Percentiles rank a stretch among this genome's conserved stretches.
phyloP scores from a whole-genome alignment of 2,888 invertebrate species.

The Adineta ricciae region DNA sequence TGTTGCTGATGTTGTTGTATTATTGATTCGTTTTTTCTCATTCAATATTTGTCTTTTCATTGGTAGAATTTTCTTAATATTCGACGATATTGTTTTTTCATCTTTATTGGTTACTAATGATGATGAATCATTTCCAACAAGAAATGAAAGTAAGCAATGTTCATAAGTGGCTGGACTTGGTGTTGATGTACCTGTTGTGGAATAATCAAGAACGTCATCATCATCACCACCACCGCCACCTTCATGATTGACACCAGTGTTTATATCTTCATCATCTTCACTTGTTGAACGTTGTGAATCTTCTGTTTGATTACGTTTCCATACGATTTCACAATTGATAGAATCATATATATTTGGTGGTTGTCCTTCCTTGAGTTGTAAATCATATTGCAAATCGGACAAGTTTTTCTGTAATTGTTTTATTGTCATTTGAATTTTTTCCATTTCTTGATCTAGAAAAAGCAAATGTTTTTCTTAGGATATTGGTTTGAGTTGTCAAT shows the following conservation, averaged over 20 bases:
- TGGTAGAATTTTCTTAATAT: not conserved
- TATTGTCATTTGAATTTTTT: not conserved
- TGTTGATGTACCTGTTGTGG: not conserved
- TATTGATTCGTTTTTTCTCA: not conserved
- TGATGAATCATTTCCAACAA: not conserved
- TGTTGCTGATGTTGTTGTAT: not conserved
- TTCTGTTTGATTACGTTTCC: not conserved
- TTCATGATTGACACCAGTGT: too few relatives aligned
- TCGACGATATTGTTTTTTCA: not conserved
- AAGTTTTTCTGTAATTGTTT: not conserved
- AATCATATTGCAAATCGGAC: not conserved
- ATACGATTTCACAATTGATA: not conserved
- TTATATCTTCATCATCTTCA: too few relatives aligned
- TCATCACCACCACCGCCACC: not conserved
- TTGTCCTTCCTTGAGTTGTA: not conserved
- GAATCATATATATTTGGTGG: conserved; percentile 6
- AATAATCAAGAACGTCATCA: not conserved
- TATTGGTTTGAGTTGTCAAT: not conserved
- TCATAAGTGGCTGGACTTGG: not conserved
- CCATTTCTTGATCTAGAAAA: not conserved
- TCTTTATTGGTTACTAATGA: not conserved
- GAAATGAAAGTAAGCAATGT: conserved; percentile 8
- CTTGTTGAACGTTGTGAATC: not conserved
- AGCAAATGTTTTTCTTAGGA: not conserved
- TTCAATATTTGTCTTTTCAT: not conserved